A percentile compares a stretch with the other conserved stretches of the same genome.
phyloP scores from a whole-genome alignment of 2,797 vertebrate species.

The Falco peregrinus region DNA sequence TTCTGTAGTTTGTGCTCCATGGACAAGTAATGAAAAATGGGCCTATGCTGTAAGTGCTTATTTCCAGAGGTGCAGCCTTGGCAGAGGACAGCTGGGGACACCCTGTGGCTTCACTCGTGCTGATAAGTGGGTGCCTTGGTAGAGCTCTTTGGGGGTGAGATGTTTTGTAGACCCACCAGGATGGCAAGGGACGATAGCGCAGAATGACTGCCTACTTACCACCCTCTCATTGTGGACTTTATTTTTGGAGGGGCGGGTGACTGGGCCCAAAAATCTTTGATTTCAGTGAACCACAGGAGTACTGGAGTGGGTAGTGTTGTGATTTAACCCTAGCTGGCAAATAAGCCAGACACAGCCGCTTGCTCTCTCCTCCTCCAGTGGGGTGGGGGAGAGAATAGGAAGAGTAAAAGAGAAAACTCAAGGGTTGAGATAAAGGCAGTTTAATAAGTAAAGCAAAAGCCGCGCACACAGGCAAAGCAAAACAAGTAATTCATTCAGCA shows the following conservation, averaged over 20 bases:
- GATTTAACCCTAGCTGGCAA: too few species aligned
- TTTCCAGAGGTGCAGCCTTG: neutral
- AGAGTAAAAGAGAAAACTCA: neutral
- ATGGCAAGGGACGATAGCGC: neutral
- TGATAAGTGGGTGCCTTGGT: neutral
- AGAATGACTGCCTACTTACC: neutral
- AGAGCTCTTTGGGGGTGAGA: neutral
- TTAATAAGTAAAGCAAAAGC: neutral
- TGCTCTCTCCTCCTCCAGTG: too few species aligned
- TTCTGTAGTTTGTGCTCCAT: neutral
- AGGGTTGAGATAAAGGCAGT: neutral
- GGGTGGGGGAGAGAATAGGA: too few species aligned
- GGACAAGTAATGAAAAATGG: neutral
- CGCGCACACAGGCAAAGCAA: too few species aligned
- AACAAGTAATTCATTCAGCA: neutral
- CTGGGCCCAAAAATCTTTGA: neutral
- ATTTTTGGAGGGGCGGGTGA: fast-evolving
- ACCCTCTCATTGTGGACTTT: fast-evolving
- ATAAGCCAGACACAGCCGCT: too few species aligned
- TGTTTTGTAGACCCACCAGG: neutral
- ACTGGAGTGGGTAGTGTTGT: neutral
- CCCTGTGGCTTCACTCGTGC: neutral
- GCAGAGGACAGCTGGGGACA: neutral
- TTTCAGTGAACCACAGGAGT: neutral
- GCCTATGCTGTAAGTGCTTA: neutral